Evolutionary conservation across 2,113 vertebrate species (phyloP), one percentile per base, ranked within the genome.

Genomic region (Malurus alboscapulatus): DNA sequence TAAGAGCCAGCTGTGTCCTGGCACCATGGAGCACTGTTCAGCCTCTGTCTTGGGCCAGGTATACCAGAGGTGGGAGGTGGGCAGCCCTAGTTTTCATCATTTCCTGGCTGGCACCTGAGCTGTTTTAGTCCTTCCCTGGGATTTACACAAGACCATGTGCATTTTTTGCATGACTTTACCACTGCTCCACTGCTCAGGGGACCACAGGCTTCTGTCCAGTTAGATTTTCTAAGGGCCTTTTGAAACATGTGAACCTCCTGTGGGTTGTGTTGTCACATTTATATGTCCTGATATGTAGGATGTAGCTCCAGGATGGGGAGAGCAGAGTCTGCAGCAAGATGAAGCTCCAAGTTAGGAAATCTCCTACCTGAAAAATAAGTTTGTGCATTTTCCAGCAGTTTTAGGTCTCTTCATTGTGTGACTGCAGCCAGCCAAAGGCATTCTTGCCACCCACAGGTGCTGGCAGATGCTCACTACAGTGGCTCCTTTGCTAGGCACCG

Each of bases 401-500:
- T 65, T 53, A 38, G 65, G 63, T 45, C 40, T 61, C 5, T 48
- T 58, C 2, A 7, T 32, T 62, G 2, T 55, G 36, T 69, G 55
- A 61, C 72, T 48, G 47, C 27, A 66, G 40, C 55, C 36, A 66
- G 55, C n/a, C 53, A 57, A 27, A 53, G 42, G 24, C 17, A 42
- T 66, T 69, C 32, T 34, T 61, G 45, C 66, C 55, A 74, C 55
- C 21, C 30, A 7, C 0, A 1, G 34, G 19, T 21, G 2, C 65
- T 81, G 78, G 50, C 45, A 42, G 30, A 36, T 81, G 19, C 50
- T 87, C 0, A 0, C 55, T 54, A 21, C 36, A 18, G 65, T 2
- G 0, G 51, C 34, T 75, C n/a, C 58, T 58, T 83, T 9, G 2
- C 26, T 48, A 55, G 45, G 47, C 54, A 34, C 40, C 0, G 0